Evolutionary conservation across 1,140 invertebrate species (phyloP), one percentile per base, ranked within the genome.

Genomic region (Achatina immaculata): DNA sequence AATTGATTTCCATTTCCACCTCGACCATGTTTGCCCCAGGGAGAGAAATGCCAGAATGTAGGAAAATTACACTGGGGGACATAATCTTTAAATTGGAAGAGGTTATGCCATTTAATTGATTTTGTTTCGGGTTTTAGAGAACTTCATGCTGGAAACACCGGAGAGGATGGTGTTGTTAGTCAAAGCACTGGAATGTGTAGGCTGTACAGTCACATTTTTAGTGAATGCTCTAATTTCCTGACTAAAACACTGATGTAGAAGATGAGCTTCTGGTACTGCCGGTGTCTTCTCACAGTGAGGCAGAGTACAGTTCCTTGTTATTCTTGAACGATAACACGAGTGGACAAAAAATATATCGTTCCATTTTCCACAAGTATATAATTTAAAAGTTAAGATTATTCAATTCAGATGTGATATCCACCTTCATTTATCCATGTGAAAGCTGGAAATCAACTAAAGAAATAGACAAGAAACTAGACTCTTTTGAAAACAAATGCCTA

Each of bases 41-140:
- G 58, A 62, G 58, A 62, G n/a, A 62, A 62, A 62, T 62, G 58
- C 58, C 58, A 62, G 58, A 62, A 62, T 62, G 28, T n/a, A 62
- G 31, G 58, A 28, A 62, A 62, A 62, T 62, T 62, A 62, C 31
- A 62, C 58, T 62, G 16, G 58, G 58, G 58, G 58, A 62, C 58
- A 62, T 62, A 62, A 62, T 62, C 58, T n/a, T 62, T 62, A 28
- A 62, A 62, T 31, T 62, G 58, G 58, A 62, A 62, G 58, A 62
- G 58, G 58, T 62, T 62, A 62, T 62, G 58, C 58, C 58, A 62
- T 62, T 62, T 62, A 62, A 62, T 62, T 62, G 58, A 62, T 62
- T 62, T 62, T 62, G 58, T n/a, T 62, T 62, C 58, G 58, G n/a
- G 58, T 62, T 62, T 62, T 62, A n/a, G 58, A 6, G 58, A 62